Percentiles rank a stretch among this genome's conserved stretches.
Evolutionary conservation across 2,113 vertebrate genomes (phyloP).

Genomic region (Cephalopholis sonnerati): DNA sequence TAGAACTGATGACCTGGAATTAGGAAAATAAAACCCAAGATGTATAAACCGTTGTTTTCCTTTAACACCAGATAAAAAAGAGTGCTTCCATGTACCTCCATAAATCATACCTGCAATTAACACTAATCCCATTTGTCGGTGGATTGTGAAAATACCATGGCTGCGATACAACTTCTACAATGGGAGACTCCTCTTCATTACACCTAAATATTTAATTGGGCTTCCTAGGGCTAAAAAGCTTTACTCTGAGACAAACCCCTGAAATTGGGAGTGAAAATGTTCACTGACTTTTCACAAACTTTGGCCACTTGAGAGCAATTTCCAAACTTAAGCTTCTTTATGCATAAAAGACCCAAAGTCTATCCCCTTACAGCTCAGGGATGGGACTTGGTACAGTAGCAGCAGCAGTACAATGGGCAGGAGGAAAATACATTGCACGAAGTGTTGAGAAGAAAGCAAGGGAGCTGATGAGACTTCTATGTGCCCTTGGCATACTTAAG

Average conservation of each 20-base stretch:
- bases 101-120: not conserved
- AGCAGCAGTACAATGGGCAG: slow-evolving; percentile 46
- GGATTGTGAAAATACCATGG: not conserved
- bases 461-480: slow-evolving; percentile 18
- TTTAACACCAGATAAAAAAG: not conserved
- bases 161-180: not conserved
- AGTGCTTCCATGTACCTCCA: not conserved
- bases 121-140: not conserved
- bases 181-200: slow-evolving; percentile 28
- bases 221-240: slow-evolving; percentile 43
- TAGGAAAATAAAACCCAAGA: too few species aligned
- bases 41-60: not conserved
- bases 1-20: not conserved
- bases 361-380: slow-evolving; percentile 70
- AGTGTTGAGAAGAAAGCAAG: slow-evolving; percentile 25
- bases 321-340: slow-evolving; percentile 75
- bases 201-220: slow-evolving; percentile 45
- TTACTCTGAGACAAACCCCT: slow-evolving; percentile 53
- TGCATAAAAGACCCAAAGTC: slow-evolving; percentile 72
- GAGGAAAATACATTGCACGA: slow-evolving; percentile 39
- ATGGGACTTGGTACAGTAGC: slow-evolving; percentile 42
- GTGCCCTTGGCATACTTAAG: slow-evolving; percentile 34
- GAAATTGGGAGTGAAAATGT: slow-evolving; percentile 68
- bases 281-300: slow-evolving; percentile 71
- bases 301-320: slow-evolving; percentile 68